phyloP scores from a whole-genome alignment of 2,888 invertebrate species.

The Protula sp. region DNA sequence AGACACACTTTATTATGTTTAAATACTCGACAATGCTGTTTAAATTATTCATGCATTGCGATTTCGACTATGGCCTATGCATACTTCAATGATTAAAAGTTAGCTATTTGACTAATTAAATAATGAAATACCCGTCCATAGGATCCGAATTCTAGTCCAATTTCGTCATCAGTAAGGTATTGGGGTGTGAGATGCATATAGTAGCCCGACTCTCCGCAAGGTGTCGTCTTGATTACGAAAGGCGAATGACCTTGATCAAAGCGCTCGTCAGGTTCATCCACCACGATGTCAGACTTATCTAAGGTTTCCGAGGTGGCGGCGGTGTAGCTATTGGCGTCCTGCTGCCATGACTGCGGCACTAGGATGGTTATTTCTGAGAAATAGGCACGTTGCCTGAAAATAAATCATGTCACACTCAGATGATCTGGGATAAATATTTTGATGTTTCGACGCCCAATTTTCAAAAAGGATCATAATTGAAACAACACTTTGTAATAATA shows the following conservation, averaged over 20 bases:
- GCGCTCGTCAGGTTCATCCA: background rate
- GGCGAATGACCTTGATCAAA: background rate
- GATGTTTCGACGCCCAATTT: too few relatives aligned
- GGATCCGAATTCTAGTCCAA: background rate
- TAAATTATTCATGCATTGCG: too few relatives aligned
- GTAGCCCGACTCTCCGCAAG: background rate
- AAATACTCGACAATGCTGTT: too few relatives aligned
- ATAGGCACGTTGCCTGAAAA: background rate
- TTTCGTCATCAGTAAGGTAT: background rate
- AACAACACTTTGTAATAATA: too few relatives aligned
- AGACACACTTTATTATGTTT: too few relatives aligned
- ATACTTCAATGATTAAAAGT: too few relatives aligned
- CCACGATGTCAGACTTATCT: background rate
- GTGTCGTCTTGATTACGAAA: background rate
- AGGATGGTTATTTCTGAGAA: background rate
- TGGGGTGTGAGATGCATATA: background rate
- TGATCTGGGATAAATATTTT: too few relatives aligned
- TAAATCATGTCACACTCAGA: too few relatives aligned
- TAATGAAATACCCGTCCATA: background rate
- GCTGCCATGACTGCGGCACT: background rate
- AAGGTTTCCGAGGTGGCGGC: background rate
- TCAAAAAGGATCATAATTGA: too few relatives aligned
- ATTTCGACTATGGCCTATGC: too few relatives aligned
- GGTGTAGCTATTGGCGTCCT: background rate
- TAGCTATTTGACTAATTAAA: too few relatives aligned